Percentiles rank a stretch among this genome's conserved stretches.
These are phyloP conservation scores for Julus scanicus DNA, from an alignment of 2,888 invertebrate species.

Conservation along the genomic window DNA sequence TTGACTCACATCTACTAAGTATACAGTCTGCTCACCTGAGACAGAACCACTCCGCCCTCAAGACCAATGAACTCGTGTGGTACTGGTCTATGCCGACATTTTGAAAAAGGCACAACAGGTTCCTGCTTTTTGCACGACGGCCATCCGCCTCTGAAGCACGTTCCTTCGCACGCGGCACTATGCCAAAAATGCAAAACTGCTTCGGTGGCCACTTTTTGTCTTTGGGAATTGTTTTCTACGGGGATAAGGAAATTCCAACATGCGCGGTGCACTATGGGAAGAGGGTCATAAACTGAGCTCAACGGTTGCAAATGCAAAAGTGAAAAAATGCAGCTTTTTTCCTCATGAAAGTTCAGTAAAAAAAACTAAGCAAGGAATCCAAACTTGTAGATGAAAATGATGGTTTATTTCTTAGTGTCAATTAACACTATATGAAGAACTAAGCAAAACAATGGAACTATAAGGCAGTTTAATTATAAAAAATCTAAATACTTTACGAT, in stretches of 20 bases:
- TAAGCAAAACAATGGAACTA: too few relatives aligned
- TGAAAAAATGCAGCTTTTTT: neutral
- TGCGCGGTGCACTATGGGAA: neutral
- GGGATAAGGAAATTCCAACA: neutral
- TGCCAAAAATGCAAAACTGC: neutral
- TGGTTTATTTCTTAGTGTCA: too few relatives aligned
- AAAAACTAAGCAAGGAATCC: neutral
- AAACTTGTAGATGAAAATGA: too few relatives aligned
- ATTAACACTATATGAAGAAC: too few relatives aligned
- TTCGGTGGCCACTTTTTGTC: neutral
- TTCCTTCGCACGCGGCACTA: conserved; percentile 20
- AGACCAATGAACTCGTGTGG: conserved; percentile 39
- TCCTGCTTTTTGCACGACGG: neutral
- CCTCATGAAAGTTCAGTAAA: neutral
- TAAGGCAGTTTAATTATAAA: too few relatives aligned
- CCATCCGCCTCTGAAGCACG: neutral
- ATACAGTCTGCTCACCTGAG: conserved; percentile 28
- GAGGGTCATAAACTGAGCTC: neutral
- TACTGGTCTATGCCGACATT: conserved; percentile 1
- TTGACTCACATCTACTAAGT: neutral
- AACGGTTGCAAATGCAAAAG: neutral
- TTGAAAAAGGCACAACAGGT: neutral
- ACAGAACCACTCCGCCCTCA: conserved; percentile 3
- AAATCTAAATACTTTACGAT: too few relatives aligned
- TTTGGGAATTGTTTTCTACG: neutral